Conservation (phyloP, 2,797 vertebrate species). For the Crossoptilon crossoptilon region DNA sequence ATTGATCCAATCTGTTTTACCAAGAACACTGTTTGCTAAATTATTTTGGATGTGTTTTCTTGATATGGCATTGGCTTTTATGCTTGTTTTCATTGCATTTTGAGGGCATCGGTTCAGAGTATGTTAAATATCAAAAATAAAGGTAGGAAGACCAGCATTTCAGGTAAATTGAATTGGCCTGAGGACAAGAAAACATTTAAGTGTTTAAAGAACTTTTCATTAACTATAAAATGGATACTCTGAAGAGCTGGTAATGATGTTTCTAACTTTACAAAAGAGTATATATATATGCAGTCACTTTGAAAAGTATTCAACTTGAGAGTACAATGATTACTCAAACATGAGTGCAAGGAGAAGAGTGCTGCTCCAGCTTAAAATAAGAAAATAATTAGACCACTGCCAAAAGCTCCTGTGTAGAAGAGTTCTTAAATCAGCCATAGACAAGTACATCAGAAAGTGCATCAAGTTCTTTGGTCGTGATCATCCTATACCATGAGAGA, state of each 20-base stretch:
- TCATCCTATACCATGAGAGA: not conserved
- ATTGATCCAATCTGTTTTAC: not conserved
- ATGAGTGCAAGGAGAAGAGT: not conserved
- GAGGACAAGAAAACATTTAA: not conserved
- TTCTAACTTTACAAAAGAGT: not conserved
- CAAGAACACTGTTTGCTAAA: not conserved
- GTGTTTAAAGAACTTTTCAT: not conserved
- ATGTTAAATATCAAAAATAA: slow-evolving; percentile 31
- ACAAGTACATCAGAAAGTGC: not conserved
- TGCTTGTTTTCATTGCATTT: slow-evolving; percentile 29
- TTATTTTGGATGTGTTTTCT: not conserved
- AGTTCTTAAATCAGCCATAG: not conserved
- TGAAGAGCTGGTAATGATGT: not conserved
- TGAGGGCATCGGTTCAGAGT: not conserved
- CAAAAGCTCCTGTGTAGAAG: not conserved
- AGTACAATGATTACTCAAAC: not conserved
- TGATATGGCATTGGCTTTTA: not conserved
- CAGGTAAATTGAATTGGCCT: not conserved
- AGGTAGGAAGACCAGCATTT: not conserved
- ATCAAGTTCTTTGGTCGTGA: not conserved
- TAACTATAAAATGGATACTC: not conserved
- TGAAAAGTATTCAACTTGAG: not conserved
- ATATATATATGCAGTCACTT: not conserved
- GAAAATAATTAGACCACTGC: not conserved
- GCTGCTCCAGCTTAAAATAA: not conserved